A percentile compares a stretch with the other conserved stretches of the same genome.
phyloP scores from a whole-genome alignment of 2,888 invertebrate genomes.

The Ennomos quercinarius region DNA sequence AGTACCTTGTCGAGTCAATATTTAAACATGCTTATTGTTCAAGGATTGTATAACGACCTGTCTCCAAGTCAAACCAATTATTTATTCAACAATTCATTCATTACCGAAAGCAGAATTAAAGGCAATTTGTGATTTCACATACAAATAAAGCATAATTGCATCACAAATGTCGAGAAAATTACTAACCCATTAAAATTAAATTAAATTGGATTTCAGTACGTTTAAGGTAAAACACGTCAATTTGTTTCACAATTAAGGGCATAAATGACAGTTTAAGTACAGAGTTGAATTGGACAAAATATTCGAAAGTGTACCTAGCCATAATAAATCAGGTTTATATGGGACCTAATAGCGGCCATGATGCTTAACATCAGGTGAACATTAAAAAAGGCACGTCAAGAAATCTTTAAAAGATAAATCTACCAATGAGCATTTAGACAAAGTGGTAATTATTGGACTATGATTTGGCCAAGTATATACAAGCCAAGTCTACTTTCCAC shows the following conservation, averaged over 20 bases:
- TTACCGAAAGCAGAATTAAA: not conserved
- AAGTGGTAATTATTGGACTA: too few species aligned
- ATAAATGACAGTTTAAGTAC: conserved; percentile 5
- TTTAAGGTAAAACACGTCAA: conserved; percentile 6
- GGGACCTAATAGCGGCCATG: too few species aligned
- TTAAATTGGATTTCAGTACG: conserved; percentile 5
- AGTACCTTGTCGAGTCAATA: too few species aligned
- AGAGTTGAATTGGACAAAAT: conserved; percentile 3
- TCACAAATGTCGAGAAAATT: conserved; percentile 5
- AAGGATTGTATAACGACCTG: too few species aligned
- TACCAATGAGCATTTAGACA: too few species aligned
- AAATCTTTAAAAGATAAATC: too few species aligned
- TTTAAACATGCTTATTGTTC: too few species aligned
- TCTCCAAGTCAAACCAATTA: not conserved
- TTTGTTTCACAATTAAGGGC: conserved; percentile 9
- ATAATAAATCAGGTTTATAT: too few species aligned
- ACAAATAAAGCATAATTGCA: conserved; percentile 10
- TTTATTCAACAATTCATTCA: not conserved
- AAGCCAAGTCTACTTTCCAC: too few species aligned
- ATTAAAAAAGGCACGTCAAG: too few species aligned
- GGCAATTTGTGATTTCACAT: conserved; percentile 1
- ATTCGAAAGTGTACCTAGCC: not conserved
- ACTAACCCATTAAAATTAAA: conserved; percentile 1
- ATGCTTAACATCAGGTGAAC: too few species aligned
- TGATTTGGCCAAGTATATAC: too few species aligned